Percentiles rank a stretch among this genome's conserved stretches.
These are phyloP conservation scores for Suricata suricatta DNA, from an alignment of 2,113 vertebrate genomes.

Conservation along the genomic window DNA sequence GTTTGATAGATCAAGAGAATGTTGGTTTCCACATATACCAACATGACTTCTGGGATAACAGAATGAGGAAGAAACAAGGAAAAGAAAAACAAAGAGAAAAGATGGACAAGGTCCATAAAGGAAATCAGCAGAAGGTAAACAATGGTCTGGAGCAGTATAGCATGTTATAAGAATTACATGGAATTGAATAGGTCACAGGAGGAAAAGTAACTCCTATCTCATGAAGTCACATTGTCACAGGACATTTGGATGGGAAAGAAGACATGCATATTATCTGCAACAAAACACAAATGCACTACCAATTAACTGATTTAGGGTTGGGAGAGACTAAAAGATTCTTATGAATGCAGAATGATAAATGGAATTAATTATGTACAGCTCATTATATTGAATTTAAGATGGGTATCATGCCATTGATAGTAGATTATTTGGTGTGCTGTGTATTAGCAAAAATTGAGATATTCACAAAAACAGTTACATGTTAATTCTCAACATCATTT, in stretches of 20 bases:
- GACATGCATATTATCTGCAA: not conserved
- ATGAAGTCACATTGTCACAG: not conserved
- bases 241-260: not conserved
- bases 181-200: not conserved
- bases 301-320: not conserved
- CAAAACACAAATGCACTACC: not conserved
- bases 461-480: not conserved
- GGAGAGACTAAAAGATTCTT: not conserved
- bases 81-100: not conserved
- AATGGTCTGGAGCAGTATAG: not conserved
- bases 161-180: not conserved
- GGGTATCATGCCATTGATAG: not conserved
- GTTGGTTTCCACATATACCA: not conserved
- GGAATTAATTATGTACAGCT: slow-evolving; percentile 24
- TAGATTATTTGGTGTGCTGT: not conserved
- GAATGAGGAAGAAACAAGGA: not conserved
- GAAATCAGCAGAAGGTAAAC: not conserved
- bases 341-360: slow-evolving; percentile 13
- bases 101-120: not conserved
- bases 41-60: not conserved
- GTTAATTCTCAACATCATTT: not conserved
- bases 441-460: slow-evolving; percentile 28
- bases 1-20: not conserved
- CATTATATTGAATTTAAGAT: slow-evolving; percentile 9
- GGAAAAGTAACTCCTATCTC: not conserved